Conservation (phyloP, 2,797 vertebrate species). For the Helicolenus hilgendorfi region DNA sequence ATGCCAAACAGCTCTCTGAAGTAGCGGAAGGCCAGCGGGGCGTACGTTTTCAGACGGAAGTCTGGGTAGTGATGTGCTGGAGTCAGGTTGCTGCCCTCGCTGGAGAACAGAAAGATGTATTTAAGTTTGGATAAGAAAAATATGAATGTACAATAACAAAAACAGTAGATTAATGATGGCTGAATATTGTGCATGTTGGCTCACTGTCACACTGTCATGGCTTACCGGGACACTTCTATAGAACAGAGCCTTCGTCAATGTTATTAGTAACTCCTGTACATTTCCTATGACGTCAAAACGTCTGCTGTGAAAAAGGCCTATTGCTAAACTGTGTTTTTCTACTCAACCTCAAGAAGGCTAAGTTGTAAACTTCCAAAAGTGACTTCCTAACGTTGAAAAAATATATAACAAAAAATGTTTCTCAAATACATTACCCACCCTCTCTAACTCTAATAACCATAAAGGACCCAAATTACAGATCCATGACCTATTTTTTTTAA, state of each 20-base stretch:
- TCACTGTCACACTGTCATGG: background rate
- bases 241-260: background rate
- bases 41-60: constrained; percentile 97
- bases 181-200: background rate
- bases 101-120: constrained; percentile 60
- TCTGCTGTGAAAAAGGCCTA: background rate
- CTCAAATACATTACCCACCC: background rate
- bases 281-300: background rate
- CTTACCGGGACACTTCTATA: background rate
- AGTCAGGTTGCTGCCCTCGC: constrained; percentile 97
- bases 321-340: background rate
- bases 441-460: background rate
- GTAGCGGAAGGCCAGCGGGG: constrained; percentile 97
- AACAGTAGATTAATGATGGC: background rate
- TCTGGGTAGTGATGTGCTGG: constrained; percentile 97
- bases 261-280: background rate
- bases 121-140: background rate
- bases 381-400: background rate
- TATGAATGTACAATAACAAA: background rate
- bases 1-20: constrained; percentile 98
- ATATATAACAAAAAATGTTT: no score
- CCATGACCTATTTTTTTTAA: background rate
- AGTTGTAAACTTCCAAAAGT: background rate
- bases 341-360: background rate
- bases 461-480: background rate